Evolutionary conservation across 2,113 vertebrate species (phyloP).

Genomic region (Pelvicachromis taeniatus): DNA sequence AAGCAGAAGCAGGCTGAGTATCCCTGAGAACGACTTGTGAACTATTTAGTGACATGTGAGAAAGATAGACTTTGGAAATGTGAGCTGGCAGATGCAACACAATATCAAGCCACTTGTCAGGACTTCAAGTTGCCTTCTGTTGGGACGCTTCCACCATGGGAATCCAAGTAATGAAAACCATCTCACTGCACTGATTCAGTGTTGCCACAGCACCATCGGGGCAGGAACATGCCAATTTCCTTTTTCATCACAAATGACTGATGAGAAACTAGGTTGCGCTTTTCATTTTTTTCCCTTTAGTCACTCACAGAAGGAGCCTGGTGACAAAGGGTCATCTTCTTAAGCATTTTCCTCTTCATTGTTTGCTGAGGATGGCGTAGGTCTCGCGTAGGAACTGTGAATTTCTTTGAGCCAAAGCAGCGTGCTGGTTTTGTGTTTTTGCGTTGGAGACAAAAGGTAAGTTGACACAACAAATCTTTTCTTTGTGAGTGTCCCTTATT

Average conservation of each 20-base stretch:
- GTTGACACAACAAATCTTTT: not conserved
- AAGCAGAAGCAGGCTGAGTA: not conserved
- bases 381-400: not conserved
- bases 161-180: conserved; percentile 43
- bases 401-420: not conserved
- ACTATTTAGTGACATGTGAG: conserved; percentile 36
- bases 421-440: not conserved
- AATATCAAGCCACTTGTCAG: conserved; percentile 40
- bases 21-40: conserved; percentile 26
- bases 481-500: not conserved
- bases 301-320: not conserved
- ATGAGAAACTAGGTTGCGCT: conserved; percentile 26
- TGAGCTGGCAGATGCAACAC: conserved; percentile 18
- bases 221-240: conserved; percentile 27
- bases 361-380: not conserved
- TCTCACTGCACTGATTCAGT: conserved; percentile 13
- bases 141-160: conserved; percentile 30
- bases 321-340: not conserved
- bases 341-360: not conserved
- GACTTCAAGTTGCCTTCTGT: conserved; percentile 29
- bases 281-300: not conserved
- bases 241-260: conserved; percentile 43
- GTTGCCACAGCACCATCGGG: not conserved
- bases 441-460: conserved; percentile 37
- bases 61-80: conserved; percentile 12